A percentile compares a stretch with the other conserved stretches of the same genome.
Evolutionary conservation across 2,113 vertebrate genomes (phyloP).

Genomic region (Indicator indicator): DNA sequence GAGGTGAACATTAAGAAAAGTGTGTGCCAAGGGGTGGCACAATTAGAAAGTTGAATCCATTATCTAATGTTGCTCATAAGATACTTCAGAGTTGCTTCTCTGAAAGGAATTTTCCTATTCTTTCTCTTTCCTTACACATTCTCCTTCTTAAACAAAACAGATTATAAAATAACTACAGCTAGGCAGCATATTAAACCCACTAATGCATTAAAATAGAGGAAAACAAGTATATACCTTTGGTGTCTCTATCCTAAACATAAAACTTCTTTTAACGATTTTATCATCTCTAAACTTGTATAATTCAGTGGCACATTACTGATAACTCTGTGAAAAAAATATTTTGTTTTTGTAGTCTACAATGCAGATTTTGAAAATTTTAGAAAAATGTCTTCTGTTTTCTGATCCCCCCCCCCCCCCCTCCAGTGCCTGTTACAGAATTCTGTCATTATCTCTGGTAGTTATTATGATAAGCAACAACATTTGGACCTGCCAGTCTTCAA

Average conservation of each 20-base stretch:
- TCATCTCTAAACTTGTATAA: not conserved
- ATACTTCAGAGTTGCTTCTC: not conserved
- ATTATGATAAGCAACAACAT: not conserved
- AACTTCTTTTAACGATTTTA: not conserved
- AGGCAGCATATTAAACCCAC: not conserved
- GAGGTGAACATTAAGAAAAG: constrained; percentile 1
- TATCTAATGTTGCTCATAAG: not conserved
- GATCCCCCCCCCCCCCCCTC: not conserved
- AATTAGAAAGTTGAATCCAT: constrained; percentile 8
- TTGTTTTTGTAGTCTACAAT: not conserved
- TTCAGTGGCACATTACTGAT: not conserved
- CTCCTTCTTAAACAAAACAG: not conserved
- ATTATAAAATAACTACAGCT: not conserved
- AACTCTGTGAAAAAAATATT: not conserved
- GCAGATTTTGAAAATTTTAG: not conserved
- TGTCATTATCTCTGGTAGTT: not conserved
- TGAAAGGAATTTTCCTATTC: not conserved
- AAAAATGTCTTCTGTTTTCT: not conserved
- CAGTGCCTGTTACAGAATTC: not conserved
- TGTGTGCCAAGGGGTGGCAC: not conserved
- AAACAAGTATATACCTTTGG: not conserved
- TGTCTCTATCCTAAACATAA: not conserved
- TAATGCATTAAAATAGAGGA: not conserved
- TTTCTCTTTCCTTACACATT: not conserved
- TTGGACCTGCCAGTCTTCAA: not conserved